Evolutionary conservation across 30 jellyfish, hydroid and myxozoan species (phyloP), one percentile per base, ranked within the genome.

Genomic region (Aurelia aurita): DNA sequence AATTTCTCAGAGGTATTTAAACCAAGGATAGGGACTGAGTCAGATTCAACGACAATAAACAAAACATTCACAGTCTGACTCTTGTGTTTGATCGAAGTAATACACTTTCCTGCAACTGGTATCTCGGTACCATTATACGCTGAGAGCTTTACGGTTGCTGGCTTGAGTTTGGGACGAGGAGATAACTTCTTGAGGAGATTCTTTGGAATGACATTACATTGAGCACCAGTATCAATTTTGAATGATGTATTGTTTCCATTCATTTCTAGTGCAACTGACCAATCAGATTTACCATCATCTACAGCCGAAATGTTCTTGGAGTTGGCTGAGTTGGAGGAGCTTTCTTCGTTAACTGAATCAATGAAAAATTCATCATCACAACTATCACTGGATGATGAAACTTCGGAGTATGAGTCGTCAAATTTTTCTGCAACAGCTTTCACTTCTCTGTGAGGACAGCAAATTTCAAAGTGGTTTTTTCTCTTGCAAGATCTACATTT

Each of bases 191-290:
- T 79, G 70, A 31, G 70, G 72, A 76, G 76, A 76, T 22, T 26
- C 87, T 55, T 76, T 76, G 82, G 5, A 28, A 31, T 31, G 6
- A 23, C 64, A 47, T 81, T 81, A 45, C 78, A 47, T 49, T 69
- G 85, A 6, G 91, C 91, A n/a, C 86, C 91, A 39, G 91, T 81
- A 51, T 81, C 91, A 53, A 69, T 81, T 67, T 68, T 81, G 75
- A 81, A 81, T 65, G 14, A 8, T 27, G 69, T 69, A 49, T 44
- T 29, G 27, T 26, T 29, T 22, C 82, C 83, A 77, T 55, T 28
- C 45, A 44, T 77, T 14, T 58, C 45, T 18, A 77, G 82, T 18
- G 39, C 35, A 43, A 77, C 51, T 18, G 64, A 19, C 89, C 89
- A 77, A 55, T 60, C 29, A n/a, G 89, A 26, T 32, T 32, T 32